Evolutionary conservation across 2,888 invertebrate genomes (phyloP).

Genomic region (Drosophila borborema): DNA sequence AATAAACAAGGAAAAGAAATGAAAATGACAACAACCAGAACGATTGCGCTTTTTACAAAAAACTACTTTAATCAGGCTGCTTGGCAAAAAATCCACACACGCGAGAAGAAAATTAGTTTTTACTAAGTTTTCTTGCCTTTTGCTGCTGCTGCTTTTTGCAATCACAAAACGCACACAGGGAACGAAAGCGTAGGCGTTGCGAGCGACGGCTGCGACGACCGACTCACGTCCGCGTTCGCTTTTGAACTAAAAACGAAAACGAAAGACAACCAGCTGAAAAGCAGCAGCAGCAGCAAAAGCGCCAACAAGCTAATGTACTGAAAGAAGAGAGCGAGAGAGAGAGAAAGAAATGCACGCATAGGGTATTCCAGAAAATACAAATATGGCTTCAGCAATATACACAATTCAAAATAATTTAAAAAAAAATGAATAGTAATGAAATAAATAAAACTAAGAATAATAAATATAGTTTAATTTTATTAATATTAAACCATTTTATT

Average conservation of each 20-base stretch:
- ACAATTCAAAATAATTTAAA: neutral
- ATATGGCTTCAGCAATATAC: neutral
- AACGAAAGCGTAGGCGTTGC: conserved; percentile 56
- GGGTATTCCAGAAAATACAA: conserved; percentile 34
- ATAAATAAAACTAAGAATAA: neutral
- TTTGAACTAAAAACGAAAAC: conserved; percentile 54
- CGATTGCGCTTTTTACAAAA: conserved; percentile 34
- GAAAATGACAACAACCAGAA: conserved; percentile 38
- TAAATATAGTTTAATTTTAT: neutral
- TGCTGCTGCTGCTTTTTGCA: conserved; percentile 62
- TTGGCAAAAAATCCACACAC: conserved; percentile 38
- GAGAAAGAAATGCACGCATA: conserved; percentile 11
- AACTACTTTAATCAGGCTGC: conserved; percentile 43
- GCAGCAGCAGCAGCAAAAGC: conserved; percentile 41
- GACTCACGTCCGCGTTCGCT: conserved; percentile 64
- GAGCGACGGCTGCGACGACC: conserved; percentile 59
- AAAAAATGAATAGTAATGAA: neutral
- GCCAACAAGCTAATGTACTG: conserved; percentile 28
- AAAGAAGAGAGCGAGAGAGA: conserved; percentile 11
- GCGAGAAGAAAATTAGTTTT: conserved; percentile 51
- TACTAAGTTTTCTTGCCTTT: conserved; percentile 51
- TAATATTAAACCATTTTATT: neutral
- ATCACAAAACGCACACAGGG: conserved; percentile 62
- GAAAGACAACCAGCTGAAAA: conserved; percentile 44
- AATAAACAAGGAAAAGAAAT: conserved; percentile 14